phyloP scores from a whole-genome alignment of 1,140 invertebrate genomes.

The Thrips palmi region DNA sequence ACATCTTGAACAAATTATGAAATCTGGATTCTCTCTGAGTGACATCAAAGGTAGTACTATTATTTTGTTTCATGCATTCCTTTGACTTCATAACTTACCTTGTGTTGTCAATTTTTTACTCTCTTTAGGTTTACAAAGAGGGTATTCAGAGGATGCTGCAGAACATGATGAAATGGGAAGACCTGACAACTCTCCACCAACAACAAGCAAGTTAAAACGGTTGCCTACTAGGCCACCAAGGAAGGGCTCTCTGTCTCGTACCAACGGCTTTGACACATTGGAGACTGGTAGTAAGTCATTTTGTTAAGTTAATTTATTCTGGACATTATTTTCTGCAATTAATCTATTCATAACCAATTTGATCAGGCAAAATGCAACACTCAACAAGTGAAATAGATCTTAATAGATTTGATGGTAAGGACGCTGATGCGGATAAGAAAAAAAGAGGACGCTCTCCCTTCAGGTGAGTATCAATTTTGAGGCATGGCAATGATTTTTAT shows the following conservation, averaged over 20 bases:
- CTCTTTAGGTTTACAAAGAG: constrained; percentile 50
- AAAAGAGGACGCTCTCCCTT: constrained; percentile 76
- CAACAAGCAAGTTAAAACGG: constrained; percentile 28
- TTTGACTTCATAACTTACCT: neutral
- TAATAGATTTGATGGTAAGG: constrained; percentile 36
- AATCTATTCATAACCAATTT: too few relatives aligned
- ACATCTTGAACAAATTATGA: constrained; percentile 80
- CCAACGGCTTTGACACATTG: constrained; percentile 20
- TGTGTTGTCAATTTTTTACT: constrained; percentile 7
- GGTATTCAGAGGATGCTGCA: constrained; percentile 62
- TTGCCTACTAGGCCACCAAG: constrained; percentile 49
- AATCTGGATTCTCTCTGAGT: constrained; percentile 81
- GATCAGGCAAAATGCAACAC: constrained; percentile 37
- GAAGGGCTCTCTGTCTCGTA: constrained; percentile 49
- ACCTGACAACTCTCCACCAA: constrained; percentile 16
- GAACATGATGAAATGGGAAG: constrained; percentile 48
- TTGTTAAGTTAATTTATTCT: neutral
- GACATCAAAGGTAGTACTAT: constrained; percentile 64
- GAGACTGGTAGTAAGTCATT: constrained; percentile 15
- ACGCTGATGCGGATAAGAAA: constrained; percentile 39
- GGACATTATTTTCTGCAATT: constrained; percentile 9
- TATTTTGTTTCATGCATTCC: constrained; percentile 12
- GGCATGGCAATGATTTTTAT: neutral
- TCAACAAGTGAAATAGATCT: constrained; percentile 56
- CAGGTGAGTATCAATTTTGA: constrained; percentile 34